These are phyloP conservation scores for Ectropis grisescens DNA, from an alignment of 1,140 invertebrate species.

Conservation along the genomic window DNA sequence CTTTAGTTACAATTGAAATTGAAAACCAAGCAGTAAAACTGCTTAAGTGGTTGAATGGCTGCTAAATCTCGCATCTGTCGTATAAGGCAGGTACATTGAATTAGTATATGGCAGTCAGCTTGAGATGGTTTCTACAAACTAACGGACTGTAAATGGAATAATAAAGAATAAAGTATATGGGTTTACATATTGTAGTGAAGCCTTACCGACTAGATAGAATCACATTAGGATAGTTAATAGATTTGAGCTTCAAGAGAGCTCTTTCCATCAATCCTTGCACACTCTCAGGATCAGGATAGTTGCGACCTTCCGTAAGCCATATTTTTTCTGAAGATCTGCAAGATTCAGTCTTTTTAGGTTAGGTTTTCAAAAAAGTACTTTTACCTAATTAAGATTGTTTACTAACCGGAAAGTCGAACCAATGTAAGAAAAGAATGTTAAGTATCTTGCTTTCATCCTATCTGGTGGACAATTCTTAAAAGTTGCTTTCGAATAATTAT, in stretches of 20 bases:
- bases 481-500: no score
- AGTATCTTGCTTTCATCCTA: conserved; percentile 70
- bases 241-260: conserved; percentile 62
- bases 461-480: no score
- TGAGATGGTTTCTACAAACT: no score
- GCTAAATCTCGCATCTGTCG: no score
- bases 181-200: no score
- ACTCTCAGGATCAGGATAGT: conserved; percentile 66
- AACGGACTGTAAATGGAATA: no score
- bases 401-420: conserved; percentile 73
- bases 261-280: conserved; percentile 77
- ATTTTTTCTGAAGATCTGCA: conserved; percentile 48
- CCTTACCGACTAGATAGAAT: conserved; percentile 77
- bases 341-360: not conserved
- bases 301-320: conserved; percentile 39
- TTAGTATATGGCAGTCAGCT: no score
- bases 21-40: no score
- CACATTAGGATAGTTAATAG: conserved; percentile 64
- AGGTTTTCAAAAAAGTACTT: not conserved
- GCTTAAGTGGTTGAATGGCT: no score
- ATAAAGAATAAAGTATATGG: no score
- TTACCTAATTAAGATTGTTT: conserved; percentile 1
- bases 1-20: no score
- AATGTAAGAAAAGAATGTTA: conserved; percentile 74
- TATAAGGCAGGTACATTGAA: no score